Evolutionary conservation across 1,140 invertebrate species (phyloP), one percentile per base, ranked within the genome.

Genomic region (Dreissena rostriformis): DNA sequence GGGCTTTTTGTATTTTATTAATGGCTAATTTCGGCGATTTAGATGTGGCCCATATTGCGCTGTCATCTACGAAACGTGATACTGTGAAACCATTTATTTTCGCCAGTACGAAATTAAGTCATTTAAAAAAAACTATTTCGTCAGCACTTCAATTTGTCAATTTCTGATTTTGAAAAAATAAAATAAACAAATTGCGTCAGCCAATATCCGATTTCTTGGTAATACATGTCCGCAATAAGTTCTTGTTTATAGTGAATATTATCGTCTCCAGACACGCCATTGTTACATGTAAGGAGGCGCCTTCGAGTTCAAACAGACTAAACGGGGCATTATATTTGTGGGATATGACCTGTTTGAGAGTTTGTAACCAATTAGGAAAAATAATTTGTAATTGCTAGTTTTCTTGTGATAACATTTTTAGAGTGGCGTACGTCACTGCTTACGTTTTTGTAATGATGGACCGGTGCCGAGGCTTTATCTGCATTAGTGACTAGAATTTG

Each of bases 41-140:
- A 12, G 71, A 52, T 53, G 19, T 22, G 26, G 28, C 17, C 71
- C 71, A 74, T 22, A 49, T 28, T 11, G 71, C 53, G 26, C 5
- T 26, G 12, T 72, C 70, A 74, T 74, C 71, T 19, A 74, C 71
- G 51, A 22, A 74, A 5, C 26, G 71, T 19, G 71, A 74, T 15
- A 74, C 55, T 74, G 15, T 19, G n/a, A n/a, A n/a, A n/a, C n/a
- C n/a, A n/a, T n/a, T n/a, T n/a, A n/a, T n/a, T n/a, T n/a, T n/a
- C n/a, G n/a, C n/a, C n/a, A n/a, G n/a, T n/a, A n/a, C n/a, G n/a
- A n/a, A n/a, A 49, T 24, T 5, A 28, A 24, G 7, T 12, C 24
- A 1, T 39, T 74, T 74, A 19, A 52, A 26, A 8, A 74, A n/a
- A 53, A 74, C 52, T 19, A 74, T 74, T 22, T n/a, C n/a, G n/a